A percentile compares a stretch with the other conserved stretches of the same genome.
phyloP scores from a whole-genome alignment of 2,113 vertebrate species.

The Embiotoca jacksoni region DNA sequence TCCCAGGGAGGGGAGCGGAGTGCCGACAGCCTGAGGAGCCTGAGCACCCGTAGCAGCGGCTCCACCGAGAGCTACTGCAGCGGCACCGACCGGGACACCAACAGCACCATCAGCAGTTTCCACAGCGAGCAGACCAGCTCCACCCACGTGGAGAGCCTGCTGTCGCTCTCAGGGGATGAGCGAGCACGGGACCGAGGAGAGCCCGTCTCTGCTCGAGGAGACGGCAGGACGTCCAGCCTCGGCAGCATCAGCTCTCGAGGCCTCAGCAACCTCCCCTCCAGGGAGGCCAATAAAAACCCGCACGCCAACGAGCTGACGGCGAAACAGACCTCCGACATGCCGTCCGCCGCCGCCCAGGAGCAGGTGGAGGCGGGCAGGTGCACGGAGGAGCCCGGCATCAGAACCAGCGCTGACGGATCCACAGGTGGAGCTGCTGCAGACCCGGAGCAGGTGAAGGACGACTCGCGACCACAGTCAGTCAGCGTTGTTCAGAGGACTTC shows the following conservation, averaged over 20 bases:
- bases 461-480: constrained; percentile 86
- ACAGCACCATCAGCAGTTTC: constrained; percentile 97
- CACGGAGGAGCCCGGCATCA: constrained; percentile 58
- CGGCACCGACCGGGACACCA: constrained; percentile 95
- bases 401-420: constrained; percentile 73
- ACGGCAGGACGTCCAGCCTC: constrained; percentile 87
- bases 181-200: constrained; percentile 82
- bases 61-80: constrained; percentile 98
- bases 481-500: constrained; percentile 87
- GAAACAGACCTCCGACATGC: constrained; percentile 69
- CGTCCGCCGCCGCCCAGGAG: constrained; percentile 48
- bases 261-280: constrained; percentile 87
- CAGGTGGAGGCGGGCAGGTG: constrained; percentile 49
- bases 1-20: constrained; percentile 90
- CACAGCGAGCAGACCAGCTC: constrained; percentile 97
- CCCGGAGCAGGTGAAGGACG: constrained; percentile 82
- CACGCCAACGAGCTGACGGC: constrained; percentile 93
- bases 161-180: constrained; percentile 91
- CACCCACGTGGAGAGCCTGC: constrained; percentile 93
- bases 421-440: constrained; percentile 62
- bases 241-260: constrained; percentile 73
- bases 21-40: constrained; percentile 93
- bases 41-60: constrained; percentile 96
- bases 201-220: constrained; percentile 73
- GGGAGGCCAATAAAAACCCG: constrained; percentile 97